These are phyloP conservation scores for Acrossocheilus fasciatus DNA, from an alignment of 2,797 vertebrate genomes.

Conservation along the genomic window DNA sequence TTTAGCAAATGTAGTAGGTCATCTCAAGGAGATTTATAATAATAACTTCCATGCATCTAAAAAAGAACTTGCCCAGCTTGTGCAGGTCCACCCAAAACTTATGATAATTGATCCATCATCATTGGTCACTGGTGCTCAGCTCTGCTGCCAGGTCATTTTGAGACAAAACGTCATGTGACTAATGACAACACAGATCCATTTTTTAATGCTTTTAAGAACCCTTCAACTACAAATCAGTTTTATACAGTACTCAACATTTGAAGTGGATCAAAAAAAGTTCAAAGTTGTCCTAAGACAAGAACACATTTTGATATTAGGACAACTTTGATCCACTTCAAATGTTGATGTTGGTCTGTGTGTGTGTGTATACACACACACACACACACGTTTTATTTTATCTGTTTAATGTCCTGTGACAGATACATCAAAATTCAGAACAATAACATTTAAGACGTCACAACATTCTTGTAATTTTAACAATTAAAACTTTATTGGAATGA, in stretches of 20 bases:
- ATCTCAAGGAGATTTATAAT: background rate
- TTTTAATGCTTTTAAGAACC: background rate
- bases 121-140: background rate
- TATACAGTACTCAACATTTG: too few relatives aligned
- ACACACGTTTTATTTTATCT: too few relatives aligned
- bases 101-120: background rate
- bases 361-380: too few relatives aligned
- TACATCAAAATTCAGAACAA: background rate
- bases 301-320: too few relatives aligned
- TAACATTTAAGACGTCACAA: constrained; percentile 61
- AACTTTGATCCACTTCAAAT: too few relatives aligned
- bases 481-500: constrained; percentile 92
- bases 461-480: constrained; percentile 82
- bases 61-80: too few relatives aligned
- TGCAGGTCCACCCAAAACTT: too few relatives aligned
- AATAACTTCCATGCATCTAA: background rate
- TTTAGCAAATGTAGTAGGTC: background rate
- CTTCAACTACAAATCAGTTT: background rate
- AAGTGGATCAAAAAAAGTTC: too few relatives aligned
- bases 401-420: background rate
- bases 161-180: background rate
- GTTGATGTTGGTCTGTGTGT: too few relatives aligned
- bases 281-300: too few relatives aligned
- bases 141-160: background rate
- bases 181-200: background rate